Conservation (phyloP, 2,797 vertebrate genomes). For the Strix occidentalis region DNA sequence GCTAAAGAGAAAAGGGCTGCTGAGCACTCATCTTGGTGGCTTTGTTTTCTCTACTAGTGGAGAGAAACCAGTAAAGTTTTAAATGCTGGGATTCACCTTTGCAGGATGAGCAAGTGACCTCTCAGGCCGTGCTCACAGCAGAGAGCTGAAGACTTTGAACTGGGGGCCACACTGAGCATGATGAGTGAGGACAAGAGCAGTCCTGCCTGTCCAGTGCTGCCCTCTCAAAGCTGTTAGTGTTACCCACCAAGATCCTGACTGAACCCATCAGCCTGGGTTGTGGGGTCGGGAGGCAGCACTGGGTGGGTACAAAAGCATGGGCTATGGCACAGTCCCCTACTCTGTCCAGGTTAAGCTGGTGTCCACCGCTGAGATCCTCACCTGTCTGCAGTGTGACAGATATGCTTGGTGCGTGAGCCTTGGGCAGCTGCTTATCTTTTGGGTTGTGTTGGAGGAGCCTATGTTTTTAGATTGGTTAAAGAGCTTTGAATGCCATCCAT, state of each 20-base stretch:
- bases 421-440: neutral
- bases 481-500: neutral
- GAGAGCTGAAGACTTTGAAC: neutral
- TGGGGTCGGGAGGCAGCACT: neutral
- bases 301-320: neutral
- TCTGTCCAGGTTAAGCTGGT: neutral
- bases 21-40: neutral
- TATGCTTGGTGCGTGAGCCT: rapidly evolving
- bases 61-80: neutral
- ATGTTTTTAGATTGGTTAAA: neutral
- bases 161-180: neutral
- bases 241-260: neutral
- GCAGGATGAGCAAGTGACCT: neutral
- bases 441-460: neutral
- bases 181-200: neutral
- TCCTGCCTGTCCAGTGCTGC: rapidly evolving
- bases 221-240: rapidly evolving
- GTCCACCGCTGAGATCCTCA: neutral
- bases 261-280: neutral
- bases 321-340: neutral
- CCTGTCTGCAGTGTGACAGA: neutral
- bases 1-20: neutral
- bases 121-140: rapidly evolving
- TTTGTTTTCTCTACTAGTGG: neutral
- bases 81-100: neutral